phyloP scores from a whole-genome alignment of 2,888 invertebrate genomes.

The Callosobruchus maculatus region DNA sequence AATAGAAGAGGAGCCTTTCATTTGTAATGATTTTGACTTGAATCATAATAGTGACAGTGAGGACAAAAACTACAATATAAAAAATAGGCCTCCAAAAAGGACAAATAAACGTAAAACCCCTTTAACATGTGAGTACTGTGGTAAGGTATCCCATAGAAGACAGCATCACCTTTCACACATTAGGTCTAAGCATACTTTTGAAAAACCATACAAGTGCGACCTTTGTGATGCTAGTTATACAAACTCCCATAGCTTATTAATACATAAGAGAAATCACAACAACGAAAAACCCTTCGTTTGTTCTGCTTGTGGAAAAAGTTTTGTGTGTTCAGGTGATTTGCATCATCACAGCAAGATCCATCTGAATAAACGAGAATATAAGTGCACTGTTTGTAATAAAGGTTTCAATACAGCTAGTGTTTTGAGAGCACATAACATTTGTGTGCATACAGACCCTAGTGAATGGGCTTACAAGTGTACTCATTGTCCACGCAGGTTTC shows the following conservation, averaged over 20 bases:
- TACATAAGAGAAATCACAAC: conserved; percentile 32
- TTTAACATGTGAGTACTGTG: conserved; percentile 32
- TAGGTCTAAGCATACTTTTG: conserved; percentile 33
- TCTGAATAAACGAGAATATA: conserved; percentile 32
- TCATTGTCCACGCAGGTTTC: conserved; percentile 31
- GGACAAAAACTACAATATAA: conserved; percentile 1
- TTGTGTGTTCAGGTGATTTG: conserved; percentile 31
- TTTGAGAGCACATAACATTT: conserved; percentile 32
- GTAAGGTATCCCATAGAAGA: conserved; percentile 31
- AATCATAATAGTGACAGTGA: conserved; percentile 3
- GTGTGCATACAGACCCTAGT: conserved; percentile 35
- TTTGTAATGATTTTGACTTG: background rate
- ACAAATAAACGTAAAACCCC: conserved; percentile 19
- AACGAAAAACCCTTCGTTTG: conserved; percentile 32
- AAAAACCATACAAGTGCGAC: conserved; percentile 35
- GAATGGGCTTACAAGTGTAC: conserved; percentile 34
- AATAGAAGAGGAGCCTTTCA: background rate
- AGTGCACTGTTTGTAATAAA: conserved; percentile 32
- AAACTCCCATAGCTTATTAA: conserved; percentile 30
- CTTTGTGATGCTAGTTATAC: conserved; percentile 31
- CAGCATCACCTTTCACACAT: conserved; percentile 33
- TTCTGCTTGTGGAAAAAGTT: conserved; percentile 42
- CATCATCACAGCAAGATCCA: conserved; percentile 35
- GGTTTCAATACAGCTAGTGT: conserved; percentile 35
- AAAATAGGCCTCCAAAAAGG: conserved; percentile 6